A percentile compares a stretch with the other conserved stretches of the same genome.
Evolutionary conservation across 1,140 invertebrate genomes (phyloP).

Genomic region (Drosophila malerkotliana): DNA sequence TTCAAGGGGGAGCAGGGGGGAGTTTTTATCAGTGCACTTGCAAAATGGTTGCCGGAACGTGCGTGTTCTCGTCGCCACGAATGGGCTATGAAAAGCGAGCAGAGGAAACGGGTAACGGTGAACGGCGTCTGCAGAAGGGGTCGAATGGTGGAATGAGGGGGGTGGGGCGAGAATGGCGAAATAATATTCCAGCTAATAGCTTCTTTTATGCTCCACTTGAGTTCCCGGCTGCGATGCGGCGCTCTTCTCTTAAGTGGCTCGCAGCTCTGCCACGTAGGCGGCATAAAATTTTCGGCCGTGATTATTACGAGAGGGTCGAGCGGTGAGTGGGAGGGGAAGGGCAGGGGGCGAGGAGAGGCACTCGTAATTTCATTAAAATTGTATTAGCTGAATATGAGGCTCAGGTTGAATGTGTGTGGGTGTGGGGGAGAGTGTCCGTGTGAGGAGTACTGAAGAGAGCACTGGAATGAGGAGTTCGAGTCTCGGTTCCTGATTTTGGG

Average conservation of each 20-base stretch:
- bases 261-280: constrained; percentile 55
- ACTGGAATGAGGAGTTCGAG: background rate
- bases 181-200: constrained; percentile 67
- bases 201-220: constrained; percentile 74
- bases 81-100: constrained; percentile 45
- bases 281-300: constrained; percentile 68
- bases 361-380: constrained; percentile 82
- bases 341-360: background rate
- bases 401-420: constrained; percentile 11
- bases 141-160: too few relatives aligned
- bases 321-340: constrained; percentile 1
- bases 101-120: background rate
- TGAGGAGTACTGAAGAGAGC: background rate
- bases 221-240: constrained; percentile 26
- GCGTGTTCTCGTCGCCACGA: constrained; percentile 44
- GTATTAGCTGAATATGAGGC: constrained; percentile 72
- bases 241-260: constrained; percentile 6
- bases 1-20: background rate
- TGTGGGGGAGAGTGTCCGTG: constrained; percentile 6
- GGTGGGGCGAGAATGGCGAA: constrained; percentile 14
- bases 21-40: constrained; percentile 20
- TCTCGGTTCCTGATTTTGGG: constrained; percentile 54
- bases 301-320: constrained; percentile 73
- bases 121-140: background rate
- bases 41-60: constrained; percentile 26